A percentile compares a stretch with the other conserved stretches of the same genome.
Conservation (phyloP, 37 sponge, comb jelly and placozoan species). For the Hexactinellida sp. region DNA sequence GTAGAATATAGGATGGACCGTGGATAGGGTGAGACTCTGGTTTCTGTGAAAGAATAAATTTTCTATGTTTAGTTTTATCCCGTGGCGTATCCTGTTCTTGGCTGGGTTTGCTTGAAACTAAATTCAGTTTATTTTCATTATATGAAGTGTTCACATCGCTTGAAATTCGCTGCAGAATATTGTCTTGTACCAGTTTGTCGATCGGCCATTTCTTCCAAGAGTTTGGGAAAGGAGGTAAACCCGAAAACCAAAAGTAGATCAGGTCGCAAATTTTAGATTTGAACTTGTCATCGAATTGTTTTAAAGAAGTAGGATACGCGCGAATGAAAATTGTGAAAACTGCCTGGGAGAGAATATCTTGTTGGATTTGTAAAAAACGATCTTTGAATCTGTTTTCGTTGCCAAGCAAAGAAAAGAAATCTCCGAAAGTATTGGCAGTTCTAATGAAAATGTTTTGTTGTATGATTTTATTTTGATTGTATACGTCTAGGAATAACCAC, state of each 20-base stretch:
- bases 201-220: not conserved
- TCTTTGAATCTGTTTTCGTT: constrained; percentile 21
- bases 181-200: not conserved
- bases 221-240: not conserved
- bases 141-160: not conserved
- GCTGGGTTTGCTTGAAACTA: not conserved
- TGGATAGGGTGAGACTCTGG: not conserved
- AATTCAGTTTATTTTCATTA: not conserved
- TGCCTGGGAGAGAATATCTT: constrained; percentile 53
- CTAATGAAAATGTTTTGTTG: constrained; percentile 50
- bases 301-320: constrained; percentile 72
- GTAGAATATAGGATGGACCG: not conserved
- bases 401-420: constrained; percentile 3
- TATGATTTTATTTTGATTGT: constrained; percentile 24
- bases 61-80: not conserved
- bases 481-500: constrained; percentile 30
- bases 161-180: not conserved
- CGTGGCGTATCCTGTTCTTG: not conserved
- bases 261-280: constrained; percentile 40
- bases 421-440: constrained; percentile 46
- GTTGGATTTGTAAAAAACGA: constrained; percentile 35
- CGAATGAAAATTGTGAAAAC: constrained; percentile 52
- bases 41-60: not conserved
- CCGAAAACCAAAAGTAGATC: constrained; percentile 47
- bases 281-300: constrained; percentile 65